Percentiles rank a stretch among this genome's conserved stretches.
Evolutionary conservation across 2,888 invertebrate genomes (phyloP).

Genomic region (Microctonus aethiopoides): DNA sequence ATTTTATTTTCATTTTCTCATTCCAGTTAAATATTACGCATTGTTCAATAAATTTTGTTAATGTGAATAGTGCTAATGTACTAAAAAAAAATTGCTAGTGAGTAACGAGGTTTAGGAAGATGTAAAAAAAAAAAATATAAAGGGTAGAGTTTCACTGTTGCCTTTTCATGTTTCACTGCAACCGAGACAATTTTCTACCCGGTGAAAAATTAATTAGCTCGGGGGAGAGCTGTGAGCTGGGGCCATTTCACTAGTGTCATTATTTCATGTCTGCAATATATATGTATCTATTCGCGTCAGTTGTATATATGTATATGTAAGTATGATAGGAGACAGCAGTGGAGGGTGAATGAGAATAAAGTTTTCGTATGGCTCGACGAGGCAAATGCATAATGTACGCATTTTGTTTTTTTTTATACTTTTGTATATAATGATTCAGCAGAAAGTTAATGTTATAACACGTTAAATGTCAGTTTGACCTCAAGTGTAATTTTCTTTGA

Average conservation of each 20-base stretch:
- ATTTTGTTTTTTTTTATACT: constrained; percentile 4
- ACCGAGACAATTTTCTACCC: constrained; percentile 32
- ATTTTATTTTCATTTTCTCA: background rate
- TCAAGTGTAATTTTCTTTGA: background rate
- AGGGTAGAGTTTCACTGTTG: background rate
- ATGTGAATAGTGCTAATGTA: background rate
- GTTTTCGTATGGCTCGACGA: constrained; percentile 2
- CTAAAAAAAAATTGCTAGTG: background rate
- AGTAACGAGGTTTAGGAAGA: background rate
- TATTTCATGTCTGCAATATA: background rate
- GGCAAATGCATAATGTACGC: constrained; percentile 22
- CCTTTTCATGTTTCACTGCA: constrained; percentile 23
- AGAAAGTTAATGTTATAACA: constrained; percentile 1
- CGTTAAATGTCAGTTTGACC: constrained; percentile 5
- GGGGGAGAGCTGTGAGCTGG: constrained; percentile 4
- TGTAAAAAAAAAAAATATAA: background rate
- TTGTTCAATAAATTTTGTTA: background rate
- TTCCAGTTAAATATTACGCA: background rate
- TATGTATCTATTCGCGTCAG: background rate
- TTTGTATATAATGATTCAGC: constrained; percentile 7
- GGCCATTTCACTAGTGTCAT: background rate
- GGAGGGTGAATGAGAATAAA: constrained; percentile 12
- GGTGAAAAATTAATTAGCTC: constrained; percentile 40
- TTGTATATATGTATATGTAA: background rate
- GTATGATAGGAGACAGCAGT: background rate